phyloP scores from a whole-genome alignment of 2,888 invertebrate species.

The Trichopria drosophilae region DNA sequence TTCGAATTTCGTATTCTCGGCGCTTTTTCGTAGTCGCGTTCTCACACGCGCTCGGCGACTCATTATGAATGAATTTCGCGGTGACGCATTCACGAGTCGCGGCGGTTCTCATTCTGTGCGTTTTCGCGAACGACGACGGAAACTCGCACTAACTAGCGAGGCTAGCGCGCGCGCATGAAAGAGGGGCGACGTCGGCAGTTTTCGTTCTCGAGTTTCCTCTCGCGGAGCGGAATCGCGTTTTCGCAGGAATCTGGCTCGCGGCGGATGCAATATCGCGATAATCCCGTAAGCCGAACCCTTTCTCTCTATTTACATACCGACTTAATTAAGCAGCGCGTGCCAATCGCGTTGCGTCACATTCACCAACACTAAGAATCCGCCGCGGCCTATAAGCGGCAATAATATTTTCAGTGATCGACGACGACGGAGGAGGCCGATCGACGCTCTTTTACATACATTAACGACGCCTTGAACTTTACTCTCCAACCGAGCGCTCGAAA shows the following conservation, averaged over 20 bases:
- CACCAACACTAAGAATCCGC: too few species aligned
- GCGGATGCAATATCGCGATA: slow-evolving; percentile 28
- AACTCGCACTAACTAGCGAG: slow-evolving; percentile 17
- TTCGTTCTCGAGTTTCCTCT: slow-evolving; percentile 17
- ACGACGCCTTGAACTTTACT: too few species aligned
- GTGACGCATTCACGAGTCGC: slow-evolving; percentile 25
- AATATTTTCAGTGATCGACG: too few species aligned
- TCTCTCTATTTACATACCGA: slow-evolving; percentile 18
- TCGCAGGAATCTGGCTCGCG: slow-evolving; percentile 16
- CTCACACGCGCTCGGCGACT: slow-evolving; percentile 10
- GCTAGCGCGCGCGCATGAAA: slow-evolving; percentile 12
- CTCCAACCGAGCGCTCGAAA: too few species aligned
- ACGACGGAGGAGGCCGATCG: too few species aligned
- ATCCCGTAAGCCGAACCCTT: slow-evolving; percentile 27
- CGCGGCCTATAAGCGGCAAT: too few species aligned
- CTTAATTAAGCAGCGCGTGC: slow-evolving; percentile 17
- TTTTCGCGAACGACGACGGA: too few species aligned
- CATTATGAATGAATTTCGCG: slow-evolving; percentile 34
- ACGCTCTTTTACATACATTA: too few species aligned
- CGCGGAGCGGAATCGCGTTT: too few species aligned
- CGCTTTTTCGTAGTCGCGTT: slow-evolving; percentile 4
- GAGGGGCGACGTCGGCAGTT: too few species aligned
- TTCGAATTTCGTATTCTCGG: slow-evolving; percentile 24
- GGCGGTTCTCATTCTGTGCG: too few species aligned
- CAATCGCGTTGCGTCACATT: slow-evolving; percentile 28